phyloP scores from a whole-genome alignment of 2,888 invertebrate species.

The Epistrophe grossulariae region DNA sequence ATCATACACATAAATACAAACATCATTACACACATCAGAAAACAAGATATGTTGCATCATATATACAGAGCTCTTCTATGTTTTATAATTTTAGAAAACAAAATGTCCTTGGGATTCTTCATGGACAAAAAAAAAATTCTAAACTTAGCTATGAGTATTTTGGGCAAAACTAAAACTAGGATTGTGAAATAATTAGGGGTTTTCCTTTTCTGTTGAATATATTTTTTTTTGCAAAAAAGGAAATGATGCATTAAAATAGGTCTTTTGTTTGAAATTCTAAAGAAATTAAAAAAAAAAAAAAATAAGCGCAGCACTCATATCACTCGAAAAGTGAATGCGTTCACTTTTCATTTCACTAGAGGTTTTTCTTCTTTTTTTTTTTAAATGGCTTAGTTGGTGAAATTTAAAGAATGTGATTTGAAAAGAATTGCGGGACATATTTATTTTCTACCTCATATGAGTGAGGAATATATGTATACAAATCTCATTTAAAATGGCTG shows the following conservation, averaged over 20 bases:
- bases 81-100: slow-evolving; percentile 9
- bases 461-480: no score
- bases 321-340: background rate
- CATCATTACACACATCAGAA: slow-evolving; percentile 12
- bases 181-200: slow-evolving; percentile 23
- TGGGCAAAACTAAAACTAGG: background rate
- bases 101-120: slow-evolving; percentile 18
- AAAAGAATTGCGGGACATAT: no score
- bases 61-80: background rate
- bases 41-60: slow-evolving; percentile 21
- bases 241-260: slow-evolving; percentile 32
- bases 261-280: slow-evolving; percentile 22
- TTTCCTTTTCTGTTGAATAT: background rate
- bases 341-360: background rate
- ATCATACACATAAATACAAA: background rate
- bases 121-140: slow-evolving; percentile 13
- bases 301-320: background rate
- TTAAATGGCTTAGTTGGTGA: background rate
- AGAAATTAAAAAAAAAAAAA: background rate
- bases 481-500: no score
- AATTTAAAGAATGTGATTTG: background rate
- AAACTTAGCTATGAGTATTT: background rate
- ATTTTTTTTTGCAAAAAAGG: background rate
- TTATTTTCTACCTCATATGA: no score
- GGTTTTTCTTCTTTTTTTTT: background rate